These are phyloP conservation scores for Ranitomeya imitator DNA, from an alignment of 2,113 vertebrate species.

Conservation along the genomic window DNA sequence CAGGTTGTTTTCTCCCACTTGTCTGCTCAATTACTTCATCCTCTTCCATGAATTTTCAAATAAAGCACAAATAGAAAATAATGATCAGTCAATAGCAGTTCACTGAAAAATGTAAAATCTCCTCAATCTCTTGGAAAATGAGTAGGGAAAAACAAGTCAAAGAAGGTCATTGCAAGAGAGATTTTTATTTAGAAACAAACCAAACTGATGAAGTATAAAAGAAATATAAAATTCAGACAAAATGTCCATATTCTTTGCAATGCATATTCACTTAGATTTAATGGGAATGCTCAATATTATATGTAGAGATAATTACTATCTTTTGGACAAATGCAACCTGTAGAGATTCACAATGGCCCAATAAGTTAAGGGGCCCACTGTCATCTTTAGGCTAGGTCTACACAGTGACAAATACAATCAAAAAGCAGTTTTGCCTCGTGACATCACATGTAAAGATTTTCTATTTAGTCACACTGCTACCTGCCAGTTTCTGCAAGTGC, in stretches of 20 bases:
- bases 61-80: conserved; percentile 38
- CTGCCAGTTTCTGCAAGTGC: too few species aligned
- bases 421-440: too few species aligned
- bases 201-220: conserved; percentile 7
- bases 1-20: conserved; percentile 20
- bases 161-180: conserved; percentile 23
- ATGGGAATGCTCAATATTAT: background rate
- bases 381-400: too few species aligned
- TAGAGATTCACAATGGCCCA: too few species aligned
- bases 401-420: too few species aligned
- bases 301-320: background rate
- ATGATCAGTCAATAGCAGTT: conserved; percentile 24
- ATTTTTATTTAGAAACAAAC: background rate
- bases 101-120: conserved; percentile 39
- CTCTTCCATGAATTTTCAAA: conserved; percentile 39
- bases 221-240: background rate
- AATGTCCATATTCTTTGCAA: background rate
- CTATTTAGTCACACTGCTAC: too few species aligned
- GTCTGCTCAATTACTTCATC: conserved; percentile 27
- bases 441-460: too few species aligned
- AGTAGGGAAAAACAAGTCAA: conserved; percentile 23
- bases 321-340: too few species aligned
- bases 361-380: too few species aligned
- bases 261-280: background rate
- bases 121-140: conserved; percentile 10